A percentile compares a stretch with the other conserved stretches of the same genome.
These are phyloP conservation scores for Xestia xanthographa DNA, from an alignment of 2,888 invertebrate species.

Conservation along the genomic window DNA sequence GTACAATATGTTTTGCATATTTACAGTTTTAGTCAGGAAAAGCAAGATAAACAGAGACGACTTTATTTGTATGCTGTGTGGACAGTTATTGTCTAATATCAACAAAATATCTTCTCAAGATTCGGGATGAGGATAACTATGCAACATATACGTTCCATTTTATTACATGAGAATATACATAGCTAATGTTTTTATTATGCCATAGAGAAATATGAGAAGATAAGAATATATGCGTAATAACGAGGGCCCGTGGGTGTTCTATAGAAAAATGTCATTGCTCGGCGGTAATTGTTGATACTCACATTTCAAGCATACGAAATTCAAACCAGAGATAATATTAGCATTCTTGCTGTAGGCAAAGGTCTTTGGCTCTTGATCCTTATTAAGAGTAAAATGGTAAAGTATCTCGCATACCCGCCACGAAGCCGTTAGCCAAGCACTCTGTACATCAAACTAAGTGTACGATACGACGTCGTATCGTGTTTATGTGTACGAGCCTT, in stretches of 20 bases:
- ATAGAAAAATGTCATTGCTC: background rate
- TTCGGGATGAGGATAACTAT: background rate
- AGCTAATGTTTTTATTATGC: background rate
- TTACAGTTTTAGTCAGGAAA: background rate
- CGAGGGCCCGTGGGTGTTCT: background rate
- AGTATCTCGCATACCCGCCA: background rate
- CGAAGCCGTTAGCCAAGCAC: background rate
- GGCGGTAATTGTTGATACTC: background rate
- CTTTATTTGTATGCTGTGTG: background rate
- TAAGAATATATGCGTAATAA: conserved; percentile 4
- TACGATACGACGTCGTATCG: too few species aligned
- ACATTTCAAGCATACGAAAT: background rate
- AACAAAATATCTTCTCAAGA: background rate
- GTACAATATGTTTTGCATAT: background rate
- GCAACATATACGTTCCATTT: background rate
- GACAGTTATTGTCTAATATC: background rate
- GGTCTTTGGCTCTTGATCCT: background rate
- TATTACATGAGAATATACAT: background rate
- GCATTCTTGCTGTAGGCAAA: background rate
- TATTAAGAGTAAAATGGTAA: background rate
- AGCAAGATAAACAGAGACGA: background rate
- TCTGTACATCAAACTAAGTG: background rate
- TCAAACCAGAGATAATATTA: background rate
- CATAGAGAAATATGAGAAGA: background rate
- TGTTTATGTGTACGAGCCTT: too few species aligned